A percentile compares a stretch with the other conserved stretches of the same genome.
Evolutionary conservation across 2,113 vertebrate genomes (phyloP).

Genomic region (Callithrix jacchus): DNA sequence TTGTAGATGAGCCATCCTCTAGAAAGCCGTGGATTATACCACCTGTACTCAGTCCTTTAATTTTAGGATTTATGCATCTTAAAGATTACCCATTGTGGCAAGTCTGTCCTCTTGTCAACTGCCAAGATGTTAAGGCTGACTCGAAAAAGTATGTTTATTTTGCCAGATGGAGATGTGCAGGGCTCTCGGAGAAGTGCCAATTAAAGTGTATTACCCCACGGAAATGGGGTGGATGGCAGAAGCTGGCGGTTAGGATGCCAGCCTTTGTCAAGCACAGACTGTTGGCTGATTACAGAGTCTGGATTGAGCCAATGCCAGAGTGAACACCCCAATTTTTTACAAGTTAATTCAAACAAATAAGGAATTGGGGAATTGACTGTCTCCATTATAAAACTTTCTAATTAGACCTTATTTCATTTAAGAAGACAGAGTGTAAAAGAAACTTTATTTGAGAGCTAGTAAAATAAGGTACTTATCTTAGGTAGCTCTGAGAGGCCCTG

Average conservation of each 20-base stretch:
- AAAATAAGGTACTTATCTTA: neutral
- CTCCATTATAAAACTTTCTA: constrained; percentile 51
- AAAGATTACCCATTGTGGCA: constrained; percentile 8
- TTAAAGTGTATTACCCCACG: constrained; percentile 59
- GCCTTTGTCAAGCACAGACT: constrained; percentile 50
- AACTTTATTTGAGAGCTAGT: neutral
- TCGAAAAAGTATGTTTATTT: constrained; percentile 16
- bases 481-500: neutral
- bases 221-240: constrained; percentile 33
- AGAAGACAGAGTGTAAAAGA: neutral
- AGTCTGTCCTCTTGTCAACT: neutral
- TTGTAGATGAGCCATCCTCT: neutral
- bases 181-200: neutral
- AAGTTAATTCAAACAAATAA: constrained; percentile 58
- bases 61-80: constrained; percentile 5
- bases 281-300: constrained; percentile 20
- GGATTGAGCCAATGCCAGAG: neutral
- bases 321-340: constrained; percentile 21
- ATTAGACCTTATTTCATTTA: constrained; percentile 20
- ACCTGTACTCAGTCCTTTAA: neutral
- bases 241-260: constrained; percentile 2
- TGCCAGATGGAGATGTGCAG: constrained; percentile 57
- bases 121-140: constrained; percentile 36
- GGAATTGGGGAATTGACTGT: constrained; percentile 31
- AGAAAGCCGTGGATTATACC: neutral